Percentiles rank a stretch among this genome's conserved stretches.
Conservation (phyloP, 1,140 invertebrate species). For the Trichoplusia ni region DNA sequence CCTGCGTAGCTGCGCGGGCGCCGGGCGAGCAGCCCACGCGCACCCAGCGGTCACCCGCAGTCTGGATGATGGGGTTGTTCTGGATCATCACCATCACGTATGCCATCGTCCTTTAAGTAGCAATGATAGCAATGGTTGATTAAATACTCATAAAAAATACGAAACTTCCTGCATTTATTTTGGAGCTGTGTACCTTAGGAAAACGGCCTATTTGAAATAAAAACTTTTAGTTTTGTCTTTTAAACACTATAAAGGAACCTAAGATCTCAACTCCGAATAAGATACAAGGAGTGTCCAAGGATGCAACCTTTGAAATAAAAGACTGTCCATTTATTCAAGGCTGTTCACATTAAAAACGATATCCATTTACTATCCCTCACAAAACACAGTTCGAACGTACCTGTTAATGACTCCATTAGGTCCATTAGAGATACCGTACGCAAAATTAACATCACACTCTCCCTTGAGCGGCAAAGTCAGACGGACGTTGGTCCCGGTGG, state of each 20-base stretch:
- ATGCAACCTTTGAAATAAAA: too few relatives aligned
- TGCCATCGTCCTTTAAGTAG: constrained; percentile 81
- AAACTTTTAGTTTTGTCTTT: too few relatives aligned
- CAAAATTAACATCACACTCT: constrained; percentile 75
- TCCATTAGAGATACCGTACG: constrained; percentile 68
- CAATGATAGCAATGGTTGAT: not conserved
- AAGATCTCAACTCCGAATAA: too few relatives aligned
- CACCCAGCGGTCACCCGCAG: constrained; percentile 84
- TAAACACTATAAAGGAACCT: too few relatives aligned
- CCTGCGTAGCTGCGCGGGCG: constrained; percentile 66
- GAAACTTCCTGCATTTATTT: too few relatives aligned
- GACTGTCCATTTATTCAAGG: too few relatives aligned
- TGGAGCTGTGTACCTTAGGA: too few relatives aligned
- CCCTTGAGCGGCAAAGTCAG: constrained; percentile 66
- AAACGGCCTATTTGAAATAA: too few relatives aligned
- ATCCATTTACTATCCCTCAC: too few relatives aligned
- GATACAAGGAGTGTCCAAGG: too few relatives aligned
- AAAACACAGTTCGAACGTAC: constrained; percentile 32
- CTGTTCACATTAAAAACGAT: too few relatives aligned
- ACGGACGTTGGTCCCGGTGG: constrained; percentile 51
- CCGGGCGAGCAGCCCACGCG: constrained; percentile 83
- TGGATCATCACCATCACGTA: constrained; percentile 85
- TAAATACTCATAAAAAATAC: not conserved
- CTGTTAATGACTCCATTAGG: constrained; percentile 67
- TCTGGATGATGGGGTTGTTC: constrained; percentile 85